These are phyloP conservation scores for Lepas anatifera DNA, from an alignment of 2,888 invertebrate genomes.

Conservation along the genomic window DNA sequence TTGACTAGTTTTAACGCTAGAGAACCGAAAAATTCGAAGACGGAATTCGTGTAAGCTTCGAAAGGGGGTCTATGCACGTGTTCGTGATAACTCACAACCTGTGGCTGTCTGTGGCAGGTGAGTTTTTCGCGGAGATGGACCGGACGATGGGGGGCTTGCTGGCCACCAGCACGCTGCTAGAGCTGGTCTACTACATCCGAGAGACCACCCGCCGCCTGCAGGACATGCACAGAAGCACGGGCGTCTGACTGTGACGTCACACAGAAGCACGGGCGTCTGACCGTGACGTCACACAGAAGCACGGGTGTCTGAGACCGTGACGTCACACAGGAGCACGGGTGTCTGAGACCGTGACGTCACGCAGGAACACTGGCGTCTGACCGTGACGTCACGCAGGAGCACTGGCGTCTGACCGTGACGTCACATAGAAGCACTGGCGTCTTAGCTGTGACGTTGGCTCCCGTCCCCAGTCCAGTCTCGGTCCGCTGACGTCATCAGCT, in stretches of 20 bases:
- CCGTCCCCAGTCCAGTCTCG: too few relatives aligned
- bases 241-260: background rate
- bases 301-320: background rate
- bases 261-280: background rate
- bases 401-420: too few relatives aligned
- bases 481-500: too few relatives aligned
- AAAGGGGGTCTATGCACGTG: too few relatives aligned
- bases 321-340: background rate
- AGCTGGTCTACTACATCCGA: slow-evolving; percentile 10
- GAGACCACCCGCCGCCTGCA: slow-evolving; percentile 7
- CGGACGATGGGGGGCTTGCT: slow-evolving; percentile 4
- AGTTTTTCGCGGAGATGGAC: slow-evolving; percentile 7
- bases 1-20: too few relatives aligned
- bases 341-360: background rate
- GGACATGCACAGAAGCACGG: background rate
- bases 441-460: too few relatives aligned
- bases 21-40: too few relatives aligned
- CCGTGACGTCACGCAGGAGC: too few relatives aligned
- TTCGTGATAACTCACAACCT: too few relatives aligned
- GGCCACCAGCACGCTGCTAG: slow-evolving; percentile 3
- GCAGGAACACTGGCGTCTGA: too few relatives aligned
- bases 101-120: background rate
- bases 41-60: too few relatives aligned
- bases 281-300: background rate
- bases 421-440: too few relatives aligned